A percentile compares a stretch with the other conserved stretches of the same genome.
These are phyloP conservation scores for Bos javanicus DNA, from an alignment of 2,113 vertebrate genomes.

Conservation along the genomic window DNA sequence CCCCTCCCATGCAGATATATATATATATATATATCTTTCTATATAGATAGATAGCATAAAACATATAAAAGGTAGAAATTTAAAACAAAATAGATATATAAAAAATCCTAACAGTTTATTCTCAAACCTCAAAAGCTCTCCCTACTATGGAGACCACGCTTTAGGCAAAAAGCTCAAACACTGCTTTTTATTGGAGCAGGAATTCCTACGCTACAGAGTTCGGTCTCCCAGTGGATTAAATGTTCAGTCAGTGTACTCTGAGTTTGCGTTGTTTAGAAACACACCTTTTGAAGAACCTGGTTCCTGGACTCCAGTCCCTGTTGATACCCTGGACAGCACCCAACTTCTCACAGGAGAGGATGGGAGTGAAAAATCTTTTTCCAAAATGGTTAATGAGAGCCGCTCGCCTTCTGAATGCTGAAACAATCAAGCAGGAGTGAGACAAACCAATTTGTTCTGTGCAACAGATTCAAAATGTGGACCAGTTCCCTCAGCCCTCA, in stretches of 20 bases:
- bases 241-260: neutral
- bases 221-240: neutral
- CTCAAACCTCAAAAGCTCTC: neutral
- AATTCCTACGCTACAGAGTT: neutral
- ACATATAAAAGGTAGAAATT: neutral
- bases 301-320: neutral
- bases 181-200: neutral
- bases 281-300: neutral
- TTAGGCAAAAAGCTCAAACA: neutral
- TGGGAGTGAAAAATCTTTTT: neutral
- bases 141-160: neutral
- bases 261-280: neutral
- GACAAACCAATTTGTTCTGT: constrained; percentile 40
- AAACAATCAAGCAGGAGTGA: neutral
- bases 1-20: neutral
- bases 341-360: neutral
- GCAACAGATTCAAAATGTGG: constrained; percentile 55
- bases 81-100: neutral
- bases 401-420: neutral
- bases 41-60: neutral
- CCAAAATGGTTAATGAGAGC: neutral
- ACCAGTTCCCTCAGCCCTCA: constrained; percentile 62
- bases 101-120: neutral
- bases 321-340: neutral
- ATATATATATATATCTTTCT: neutral